Base-by-base conservation (phyloP, 2,113 vertebrate genomes). In the Ochotona princeps region DNA sequence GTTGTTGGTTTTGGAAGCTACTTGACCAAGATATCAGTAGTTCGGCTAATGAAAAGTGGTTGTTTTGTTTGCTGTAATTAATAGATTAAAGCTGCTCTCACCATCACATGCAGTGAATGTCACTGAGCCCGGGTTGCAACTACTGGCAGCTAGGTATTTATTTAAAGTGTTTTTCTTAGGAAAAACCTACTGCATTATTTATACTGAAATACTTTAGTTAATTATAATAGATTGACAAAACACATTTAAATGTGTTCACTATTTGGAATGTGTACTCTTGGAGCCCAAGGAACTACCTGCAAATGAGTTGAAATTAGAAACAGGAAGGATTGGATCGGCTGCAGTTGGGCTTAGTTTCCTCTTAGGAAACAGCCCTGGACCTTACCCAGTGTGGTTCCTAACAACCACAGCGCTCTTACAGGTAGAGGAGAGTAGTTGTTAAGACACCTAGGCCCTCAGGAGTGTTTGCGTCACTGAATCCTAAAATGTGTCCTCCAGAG, bases 1-100 rank as follows among this genome's bases (percentile, higher is more conserved):
- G 47, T 69, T 61, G 35, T 51, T 75, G 86, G 70, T 75, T 87
- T 76, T 47, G 26, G 13, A 83, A 92, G 44, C 60, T 86, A 0
- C 75, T 79, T 76, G 67, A 75, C 67, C 92, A 78, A 92, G 57
- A 65, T 28, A 74, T 82, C 78, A 35, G 63, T 14, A 30, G 63
- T 63, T 87, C 32, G 67, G 2, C 47, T 84, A n/a, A 35, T 57
- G 57, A 66, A 89, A 51, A 15, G 15, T 73, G 0, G 4, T 57
- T 44, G 38, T 44, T 44, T 44, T 51, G 10, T 81, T 38, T 57
- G 54, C 54, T 7, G 17, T 13, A 57, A 18, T 14, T 57, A 11
- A 18, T 17, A 18, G 54, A 57, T 57, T 57, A 57, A 87, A 74
- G n/a, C 30, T 67, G 30, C 35, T 79, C 4, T 75, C 28, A 80